Evolutionary conservation across 2,113 vertebrate genomes (phyloP), one percentile per base, ranked within the genome.

Genomic region (Candoia aspera): DNA sequence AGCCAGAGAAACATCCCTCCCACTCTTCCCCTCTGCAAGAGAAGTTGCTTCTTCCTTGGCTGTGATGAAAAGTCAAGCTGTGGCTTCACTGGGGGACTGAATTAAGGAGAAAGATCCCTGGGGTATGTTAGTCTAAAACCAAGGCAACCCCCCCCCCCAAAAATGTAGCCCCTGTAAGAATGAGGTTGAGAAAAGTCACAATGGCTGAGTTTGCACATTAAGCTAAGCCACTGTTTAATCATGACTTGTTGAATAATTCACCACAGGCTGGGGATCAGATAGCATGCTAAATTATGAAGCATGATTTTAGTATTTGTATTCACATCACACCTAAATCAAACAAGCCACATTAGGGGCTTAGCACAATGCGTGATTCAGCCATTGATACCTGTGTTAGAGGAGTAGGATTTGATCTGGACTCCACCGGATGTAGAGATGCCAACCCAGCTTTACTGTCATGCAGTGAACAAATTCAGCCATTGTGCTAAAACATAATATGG

Each of bases 11-110:
- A 37, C 42, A 42, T 42, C 42, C 42, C 42, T 42, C 42, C 42
- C 42, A 3, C 42, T 42, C 49, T 8, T 49, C 49, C 4, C 49
- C 49, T 5, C 37, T 37, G 15, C 57, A 83, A 93, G 88, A 79
- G 60, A 83, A 13, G 55, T 23, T 89, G 88, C 79, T 92, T 90
- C 92, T 8, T 90, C 91, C 90, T 83, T n/a, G 88, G 92, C 93
- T 88, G 94, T 17, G 68, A 86, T 91, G 92, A 93, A 12, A 91
- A 89, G 90, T 92, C 79, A 93, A 92, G 94, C 85, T 58, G 95
- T 91, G 26, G 89, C 90, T 91, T 59, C 21, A 94, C 90, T 87
- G 64, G 93, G 93, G 91, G 90, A 54, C 92, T 84, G 83, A 84
- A 49, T 60, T 19, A n/a, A 60, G 26, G 19, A 23, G 6, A 24